Evolutionary conservation across 2,888 invertebrate species (phyloP), one percentile per base, ranked within the genome.

Genomic region (Argynnis bischoffii): DNA sequence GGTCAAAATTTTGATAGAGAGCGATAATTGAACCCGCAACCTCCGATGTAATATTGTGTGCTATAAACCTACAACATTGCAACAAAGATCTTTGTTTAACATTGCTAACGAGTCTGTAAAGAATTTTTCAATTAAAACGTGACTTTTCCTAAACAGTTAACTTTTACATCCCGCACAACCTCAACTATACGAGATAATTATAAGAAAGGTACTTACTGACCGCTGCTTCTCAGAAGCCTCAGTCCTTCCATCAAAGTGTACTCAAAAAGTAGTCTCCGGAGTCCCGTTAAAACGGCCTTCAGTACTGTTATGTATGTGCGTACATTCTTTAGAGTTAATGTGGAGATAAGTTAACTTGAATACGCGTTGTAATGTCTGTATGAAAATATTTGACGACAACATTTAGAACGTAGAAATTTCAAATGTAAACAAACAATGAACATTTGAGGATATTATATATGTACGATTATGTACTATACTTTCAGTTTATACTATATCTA

Each of bases 241-340:
- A 41, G 73, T 75, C 77, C 78, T 75, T 76, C 71, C 71, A 69
- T 64, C 31, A 35, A 54, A 47, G 47, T 69, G 50, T 61, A 66
- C 76, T 76, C 76, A 78, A 77, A 78, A 77, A 79, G 72, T 72
- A 74, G 74, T 70, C 71, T 74, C 69, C 75, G 69, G 48, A 64
- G 65, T 71, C 56, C 77, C 75, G 76, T 76, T 77, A 77, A 69
- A 66, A 67, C 67, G 73, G 73, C 76, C 75, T 76, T 75, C 72
- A 71, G 72, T 73, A 73, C 74, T 59, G 71, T 72, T 73, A 72
- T 69, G 53, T 54, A 31, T 59, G 59, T 48, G 31, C 59, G 56
- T 64, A 65, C 70, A 64, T 54, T 68, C 63, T 68, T 63, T 16
- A 41, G 26, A 61, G 14, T 51, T 60, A 64, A 63, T 41, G 66